Evolutionary conservation across 1,140 invertebrate species (phyloP), one percentile per base, ranked within the genome.

Genomic region (Pseudoatta argentina): DNA sequence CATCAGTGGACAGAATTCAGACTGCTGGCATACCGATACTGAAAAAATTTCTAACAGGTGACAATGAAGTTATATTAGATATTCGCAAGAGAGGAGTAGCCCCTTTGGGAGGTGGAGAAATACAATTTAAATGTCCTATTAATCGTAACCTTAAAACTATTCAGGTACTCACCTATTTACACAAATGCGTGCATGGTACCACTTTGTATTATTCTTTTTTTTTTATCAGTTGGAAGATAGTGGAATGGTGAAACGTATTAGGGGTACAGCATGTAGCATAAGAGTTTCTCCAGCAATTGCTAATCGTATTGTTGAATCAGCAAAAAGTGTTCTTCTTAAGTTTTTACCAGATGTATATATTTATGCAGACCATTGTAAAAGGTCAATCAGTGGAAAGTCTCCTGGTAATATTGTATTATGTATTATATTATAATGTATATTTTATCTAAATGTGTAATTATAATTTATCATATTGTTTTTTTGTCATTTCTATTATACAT

Each of bases 271-370:
- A 53, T 99, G 97, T 95, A 97, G 98, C 18, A 96, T 98, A 34
- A 96, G 98, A 90, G 98, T 99, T 0, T 99, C 99, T 18, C 99
- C 99, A 53, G 97, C 97, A 1, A 97, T 99, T 91, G 97, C 97
- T 4, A 99, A 98, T 95, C 96, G 99, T 92, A 97, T 99, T 87
- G 97, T 99, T 18, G 98, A 99, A 92, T 95, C 98, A 18, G 97
- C 99, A 6, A 99, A 99, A 96, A 97, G 98, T 73, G 96, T 98
- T 8, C 96, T 99, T 91, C 96, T 99, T 2, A 98, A 99, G 66
- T 99, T 98, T 94, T 93, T 99, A 48, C 98, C 99, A 12, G 99
- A 99, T 95, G 97, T 99, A 77, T 99, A 99, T 93, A 98, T 99
- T 87, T 97, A 98, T 92, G 98, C 98, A 21, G 99, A 99, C 96